A percentile compares a stretch with the other conserved stretches of the same genome.
Conservation (phyloP, 2,888 invertebrate species). For the Cantharis flavilabris region DNA sequence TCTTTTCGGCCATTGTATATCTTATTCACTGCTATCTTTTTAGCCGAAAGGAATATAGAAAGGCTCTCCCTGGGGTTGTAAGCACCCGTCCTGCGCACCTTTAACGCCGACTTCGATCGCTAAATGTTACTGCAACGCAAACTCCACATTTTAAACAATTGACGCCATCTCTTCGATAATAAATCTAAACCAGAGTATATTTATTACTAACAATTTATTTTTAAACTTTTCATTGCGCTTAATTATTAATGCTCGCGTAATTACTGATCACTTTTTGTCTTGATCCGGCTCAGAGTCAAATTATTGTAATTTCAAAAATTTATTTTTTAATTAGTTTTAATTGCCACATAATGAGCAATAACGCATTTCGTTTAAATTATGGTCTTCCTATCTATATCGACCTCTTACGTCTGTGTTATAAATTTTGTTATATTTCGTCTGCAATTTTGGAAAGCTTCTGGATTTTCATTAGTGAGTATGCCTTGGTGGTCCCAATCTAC, state of each 20-base stretch:
- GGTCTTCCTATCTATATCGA: neutral
- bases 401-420: neutral
- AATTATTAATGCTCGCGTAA: neutral
- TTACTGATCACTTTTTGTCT: neutral
- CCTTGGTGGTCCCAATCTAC: too few relatives aligned
- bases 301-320: neutral
- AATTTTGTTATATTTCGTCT: neutral
- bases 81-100: constrained; percentile 45
- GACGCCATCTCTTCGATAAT: constrained; percentile 21
- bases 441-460: neutral
- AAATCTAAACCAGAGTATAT: neutral
- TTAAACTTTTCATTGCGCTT: neutral
- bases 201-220: neutral
- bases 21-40: constrained; percentile 39
- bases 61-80: constrained; percentile 44
- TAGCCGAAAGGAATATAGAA: constrained; percentile 42
- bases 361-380: neutral
- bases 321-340: neutral
- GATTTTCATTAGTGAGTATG: too few relatives aligned
- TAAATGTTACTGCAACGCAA: constrained; percentile 23
- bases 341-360: neutral
- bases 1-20: constrained; percentile 70
- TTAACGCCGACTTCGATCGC: constrained; percentile 43
- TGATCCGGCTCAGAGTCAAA: neutral
- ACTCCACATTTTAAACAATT: constrained; percentile 4